phyloP scores from a whole-genome alignment of 2,113 vertebrate species.

The Coptodon rendalli region DNA sequence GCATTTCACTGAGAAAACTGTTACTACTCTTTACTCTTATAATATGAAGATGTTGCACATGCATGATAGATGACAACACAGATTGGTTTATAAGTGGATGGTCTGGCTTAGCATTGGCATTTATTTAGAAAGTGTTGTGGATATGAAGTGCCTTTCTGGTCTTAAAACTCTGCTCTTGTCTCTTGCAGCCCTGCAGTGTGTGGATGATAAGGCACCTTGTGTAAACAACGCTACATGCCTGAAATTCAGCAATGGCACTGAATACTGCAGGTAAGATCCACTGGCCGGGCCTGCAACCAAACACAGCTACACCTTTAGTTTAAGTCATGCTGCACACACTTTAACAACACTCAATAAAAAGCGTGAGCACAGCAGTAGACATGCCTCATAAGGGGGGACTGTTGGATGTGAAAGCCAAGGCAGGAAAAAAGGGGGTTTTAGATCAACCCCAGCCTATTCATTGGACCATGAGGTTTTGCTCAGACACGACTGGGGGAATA shows the following conservation, averaged over 20 bases:
- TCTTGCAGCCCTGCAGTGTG: slow-evolving; percentile 85
- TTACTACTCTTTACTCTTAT: background rate
- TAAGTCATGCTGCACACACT: background rate
- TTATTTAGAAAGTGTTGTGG: background rate
- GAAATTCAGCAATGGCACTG: slow-evolving; percentile 82
- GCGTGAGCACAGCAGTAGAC: background rate
- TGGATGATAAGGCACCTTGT: slow-evolving; percentile 81
- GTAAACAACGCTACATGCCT: slow-evolving; percentile 86
- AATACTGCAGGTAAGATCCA: slow-evolving; percentile 86
- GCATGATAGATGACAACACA: background rate
- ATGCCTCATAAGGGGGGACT: background rate
- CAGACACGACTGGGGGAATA: slow-evolving; percentile 37
- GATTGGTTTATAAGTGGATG: background rate
- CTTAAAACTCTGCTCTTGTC: slow-evolving; percentile 27
- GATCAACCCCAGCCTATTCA: slow-evolving; percentile 30
- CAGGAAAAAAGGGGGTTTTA: slow-evolving; percentile 25
- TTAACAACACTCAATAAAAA: background rate
- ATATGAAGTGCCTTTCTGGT: background rate
- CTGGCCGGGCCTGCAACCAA: background rate
- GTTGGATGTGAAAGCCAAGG: slow-evolving; percentile 14
- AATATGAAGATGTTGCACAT: background rate
- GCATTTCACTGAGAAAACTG: background rate
- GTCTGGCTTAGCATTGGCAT: background rate
- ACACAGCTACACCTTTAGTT: background rate
- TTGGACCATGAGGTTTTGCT: slow-evolving; percentile 44